Base-by-base conservation (phyloP, 2,113 vertebrate species). In the Myiopsitta monachus region DNA sequence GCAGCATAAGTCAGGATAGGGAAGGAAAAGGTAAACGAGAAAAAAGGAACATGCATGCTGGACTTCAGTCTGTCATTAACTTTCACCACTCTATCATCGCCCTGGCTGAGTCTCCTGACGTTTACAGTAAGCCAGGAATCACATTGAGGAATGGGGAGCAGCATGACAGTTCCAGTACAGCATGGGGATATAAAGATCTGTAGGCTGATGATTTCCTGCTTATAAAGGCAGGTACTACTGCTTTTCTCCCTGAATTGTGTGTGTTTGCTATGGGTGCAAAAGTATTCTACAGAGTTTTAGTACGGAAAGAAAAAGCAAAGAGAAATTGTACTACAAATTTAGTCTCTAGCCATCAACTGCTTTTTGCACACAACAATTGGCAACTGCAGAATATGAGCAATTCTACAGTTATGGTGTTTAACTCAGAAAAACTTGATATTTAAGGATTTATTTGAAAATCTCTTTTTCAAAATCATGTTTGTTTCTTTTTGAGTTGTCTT, bases 111-210 rank as follows among this genome's bases (percentile, higher is more conserved):
- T 27, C 44, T 79, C 17, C 27, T 79, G 59, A 44, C 26, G 6
- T 66, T 85, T 39, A 46, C 28, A 74, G 33, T 61, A 70, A 82
- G 21, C 12, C 54, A 47, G 55, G 55, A 70, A 49, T 18, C 4
- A 54, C 38, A 67, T 33, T 81, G 55, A 80, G 46, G 31, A 75
- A 39, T 8, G 11, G 4, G 33, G 14, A 79, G 24, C 21, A 49
- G 17, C 13, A 14, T 2, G 7, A 10, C 18, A 0, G 0, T 27
- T 33, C 78, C 62, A 49, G 7, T 41, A 49, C 4, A 23, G 6
- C 15, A 13, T 5, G 2, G 33, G 24, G 43, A 59, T 28, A 39
- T 41, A 63, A 83, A 67, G 24, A 62, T 47, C 41, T 8, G 6
- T 24, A 51, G 39, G 36, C 19, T 27, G 38, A 16, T 73, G 27